Conservation (phyloP, 2,113 vertebrate species). For the Ammodytes marinus region DNA sequence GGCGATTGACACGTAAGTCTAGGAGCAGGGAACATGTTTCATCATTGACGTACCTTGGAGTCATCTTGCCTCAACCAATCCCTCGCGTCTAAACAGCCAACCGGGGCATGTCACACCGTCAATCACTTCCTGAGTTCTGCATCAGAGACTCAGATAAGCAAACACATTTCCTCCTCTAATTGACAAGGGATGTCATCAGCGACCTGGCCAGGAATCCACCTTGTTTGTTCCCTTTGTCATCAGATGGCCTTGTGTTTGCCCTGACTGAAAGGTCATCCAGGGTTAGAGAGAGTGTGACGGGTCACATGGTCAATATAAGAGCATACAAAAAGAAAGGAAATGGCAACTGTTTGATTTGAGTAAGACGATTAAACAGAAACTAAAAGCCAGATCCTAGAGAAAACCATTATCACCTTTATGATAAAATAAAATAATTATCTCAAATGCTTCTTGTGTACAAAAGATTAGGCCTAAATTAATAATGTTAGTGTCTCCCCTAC, state of each 20-base stretch:
- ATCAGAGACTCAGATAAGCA: constrained; percentile 14
- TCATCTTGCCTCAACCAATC: constrained; percentile 9
- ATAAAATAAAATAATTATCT: no score
- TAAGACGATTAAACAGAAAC: not conserved
- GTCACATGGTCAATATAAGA: constrained; percentile 3
- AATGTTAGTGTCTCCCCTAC: not conserved
- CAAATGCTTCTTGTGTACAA: not conserved
- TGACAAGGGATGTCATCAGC: constrained; percentile 5
- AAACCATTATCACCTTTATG: no score
- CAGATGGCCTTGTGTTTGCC: not conserved
- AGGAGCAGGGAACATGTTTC: not conserved
- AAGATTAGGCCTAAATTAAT: not conserved
- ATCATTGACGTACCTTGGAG: not conserved
- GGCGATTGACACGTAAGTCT: not conserved
- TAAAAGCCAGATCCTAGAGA: not conserved
- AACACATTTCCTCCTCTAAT: constrained; percentile 34
- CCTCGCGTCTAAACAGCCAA: not conserved
- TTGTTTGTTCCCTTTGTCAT: constrained; percentile 54
- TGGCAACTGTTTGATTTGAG: constrained; percentile 18
- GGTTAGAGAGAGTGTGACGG: constrained; percentile 16
- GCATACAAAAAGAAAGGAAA: constrained; percentile 37
- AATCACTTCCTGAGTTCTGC: constrained; percentile 8
- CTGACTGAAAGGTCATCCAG: constrained; percentile 12
- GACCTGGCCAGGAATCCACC: constrained; percentile 17
- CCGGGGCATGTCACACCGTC: constrained; percentile 15